Evolutionary conservation across 2,888 invertebrate species (phyloP).

Genomic region (Carpatolechia fugitivella): DNA sequence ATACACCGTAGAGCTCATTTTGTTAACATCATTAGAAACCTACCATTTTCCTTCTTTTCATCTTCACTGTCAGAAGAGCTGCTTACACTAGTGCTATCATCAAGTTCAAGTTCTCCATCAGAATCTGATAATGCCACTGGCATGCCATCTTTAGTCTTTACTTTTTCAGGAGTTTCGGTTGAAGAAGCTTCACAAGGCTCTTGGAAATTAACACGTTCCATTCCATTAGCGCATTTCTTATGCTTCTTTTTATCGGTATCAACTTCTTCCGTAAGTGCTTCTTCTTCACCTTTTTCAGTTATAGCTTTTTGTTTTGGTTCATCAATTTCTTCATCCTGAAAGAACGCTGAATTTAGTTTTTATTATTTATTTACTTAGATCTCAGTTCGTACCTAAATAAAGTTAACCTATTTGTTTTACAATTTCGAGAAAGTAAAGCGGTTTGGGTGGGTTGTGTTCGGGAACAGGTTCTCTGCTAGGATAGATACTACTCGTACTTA

Average conservation of each 20-base stretch:
- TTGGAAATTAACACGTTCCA: background rate
- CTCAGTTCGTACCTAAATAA: too few relatives aligned
- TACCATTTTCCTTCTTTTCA: constrained; percentile 18
- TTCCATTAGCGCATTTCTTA: too few relatives aligned
- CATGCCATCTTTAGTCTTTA: constrained; percentile 43
- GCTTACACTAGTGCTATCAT: constrained; percentile 28
- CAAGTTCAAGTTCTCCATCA: constrained; percentile 54
- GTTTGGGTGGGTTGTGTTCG: too few relatives aligned
- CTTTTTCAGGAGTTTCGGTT: constrained; percentile 35
- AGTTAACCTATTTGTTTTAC: too few relatives aligned
- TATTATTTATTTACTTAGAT: too few relatives aligned
- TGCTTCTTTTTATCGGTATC: background rate
- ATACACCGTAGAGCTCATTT: too few relatives aligned
- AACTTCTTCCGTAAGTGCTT: background rate
- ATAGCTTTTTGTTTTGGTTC: background rate
- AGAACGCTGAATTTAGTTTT: too few relatives aligned
- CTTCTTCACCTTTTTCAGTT: background rate
- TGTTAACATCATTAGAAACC: too few relatives aligned
- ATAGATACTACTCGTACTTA: too few relatives aligned
- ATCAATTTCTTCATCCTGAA: constrained; percentile 1
- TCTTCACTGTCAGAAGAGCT: constrained; percentile 27
- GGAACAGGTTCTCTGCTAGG: too few relatives aligned
- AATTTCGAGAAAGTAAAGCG: too few relatives aligned
- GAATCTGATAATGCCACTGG: constrained; percentile 54
- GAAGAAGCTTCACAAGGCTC: constrained; percentile 32